A percentile compares a stretch with the other conserved stretches of the same genome.
These are phyloP conservation scores for Climacteris rufus DNA, from an alignment of 2,113 vertebrate species.

Conservation along the genomic window DNA sequence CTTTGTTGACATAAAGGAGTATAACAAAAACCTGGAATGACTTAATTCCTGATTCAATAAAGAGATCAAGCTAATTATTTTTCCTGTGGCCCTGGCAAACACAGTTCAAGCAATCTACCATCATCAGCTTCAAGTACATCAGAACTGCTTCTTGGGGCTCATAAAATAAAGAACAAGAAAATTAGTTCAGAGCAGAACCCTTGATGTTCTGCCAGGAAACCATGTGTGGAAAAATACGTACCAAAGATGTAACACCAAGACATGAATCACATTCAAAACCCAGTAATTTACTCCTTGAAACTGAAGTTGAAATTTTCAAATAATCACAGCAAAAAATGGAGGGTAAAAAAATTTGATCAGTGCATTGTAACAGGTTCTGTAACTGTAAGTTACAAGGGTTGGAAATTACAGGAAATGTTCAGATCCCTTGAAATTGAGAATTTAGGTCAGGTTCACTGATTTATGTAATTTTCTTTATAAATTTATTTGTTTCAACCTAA, in stretches of 20 bases:
- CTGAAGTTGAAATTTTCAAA: background rate
- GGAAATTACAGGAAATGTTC: background rate
- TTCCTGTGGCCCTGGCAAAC: background rate
- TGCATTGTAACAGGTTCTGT: background rate
- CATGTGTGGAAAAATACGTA: accelerated
- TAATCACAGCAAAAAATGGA: background rate
- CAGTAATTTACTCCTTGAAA: background rate
- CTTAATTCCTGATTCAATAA: background rate
- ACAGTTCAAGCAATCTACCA: background rate
- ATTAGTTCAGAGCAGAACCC: background rate
- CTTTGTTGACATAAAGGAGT: background rate
- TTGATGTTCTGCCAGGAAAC: background rate
- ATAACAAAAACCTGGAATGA: background rate
- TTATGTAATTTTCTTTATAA: background rate
- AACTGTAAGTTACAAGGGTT: background rate
- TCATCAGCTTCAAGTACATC: background rate
- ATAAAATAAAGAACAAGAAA: background rate
- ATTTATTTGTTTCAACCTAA: background rate
- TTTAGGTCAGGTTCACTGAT: background rate
- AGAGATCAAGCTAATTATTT: background rate
- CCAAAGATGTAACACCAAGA: background rate
- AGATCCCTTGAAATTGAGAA: background rate
- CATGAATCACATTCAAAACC: background rate
- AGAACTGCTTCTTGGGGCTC: background rate
- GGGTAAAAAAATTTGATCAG: background rate